phyloP scores from a whole-genome alignment of 2,797 vertebrate genomes.

The Amphiprion clarkii region DNA sequence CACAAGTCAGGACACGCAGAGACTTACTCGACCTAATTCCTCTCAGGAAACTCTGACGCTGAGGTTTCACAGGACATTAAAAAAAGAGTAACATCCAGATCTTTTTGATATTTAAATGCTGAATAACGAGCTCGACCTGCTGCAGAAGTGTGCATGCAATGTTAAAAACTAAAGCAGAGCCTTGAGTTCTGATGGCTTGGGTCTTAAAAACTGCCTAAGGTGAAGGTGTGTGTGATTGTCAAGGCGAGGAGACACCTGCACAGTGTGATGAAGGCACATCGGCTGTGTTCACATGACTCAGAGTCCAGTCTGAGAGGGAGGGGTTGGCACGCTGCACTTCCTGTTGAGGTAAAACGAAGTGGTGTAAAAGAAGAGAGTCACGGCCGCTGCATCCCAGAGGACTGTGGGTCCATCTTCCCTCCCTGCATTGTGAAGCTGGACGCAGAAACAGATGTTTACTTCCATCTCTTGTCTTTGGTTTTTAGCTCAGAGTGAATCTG shows the following conservation, averaged over 20 bases:
- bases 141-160: neutral
- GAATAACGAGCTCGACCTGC: conserved; percentile 11
- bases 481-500: conserved; percentile 63
- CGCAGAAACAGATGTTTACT: conserved; percentile 5
- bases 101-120: conserved; percentile 34
- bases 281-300: conserved; percentile 58
- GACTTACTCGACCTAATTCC: conserved; percentile 59
- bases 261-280: conserved; percentile 83
- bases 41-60: conserved; percentile 5
- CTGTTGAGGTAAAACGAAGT: conserved; percentile 56
- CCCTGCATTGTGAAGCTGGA: neutral
- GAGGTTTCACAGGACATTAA: conserved; percentile 36
- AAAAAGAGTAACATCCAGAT: neutral
- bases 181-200: conserved; percentile 33
- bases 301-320: conserved; percentile 27
- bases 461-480: conserved; percentile 80
- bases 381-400: conserved; percentile 1
- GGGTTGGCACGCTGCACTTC: conserved; percentile 68
- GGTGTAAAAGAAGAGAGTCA: conserved; percentile 16
- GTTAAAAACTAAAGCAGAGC: conserved; percentile 8
- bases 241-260: conserved; percentile 71
- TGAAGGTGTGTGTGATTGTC: conserved; percentile 75
- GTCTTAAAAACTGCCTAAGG: conserved; percentile 7
- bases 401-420: conserved; percentile 33
- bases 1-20: conserved; percentile 58